A percentile compares a stretch with the other conserved stretches of the same genome.
phyloP scores from a whole-genome alignment of 2,888 invertebrate genomes.

The Drosophila acutilabella region DNA sequence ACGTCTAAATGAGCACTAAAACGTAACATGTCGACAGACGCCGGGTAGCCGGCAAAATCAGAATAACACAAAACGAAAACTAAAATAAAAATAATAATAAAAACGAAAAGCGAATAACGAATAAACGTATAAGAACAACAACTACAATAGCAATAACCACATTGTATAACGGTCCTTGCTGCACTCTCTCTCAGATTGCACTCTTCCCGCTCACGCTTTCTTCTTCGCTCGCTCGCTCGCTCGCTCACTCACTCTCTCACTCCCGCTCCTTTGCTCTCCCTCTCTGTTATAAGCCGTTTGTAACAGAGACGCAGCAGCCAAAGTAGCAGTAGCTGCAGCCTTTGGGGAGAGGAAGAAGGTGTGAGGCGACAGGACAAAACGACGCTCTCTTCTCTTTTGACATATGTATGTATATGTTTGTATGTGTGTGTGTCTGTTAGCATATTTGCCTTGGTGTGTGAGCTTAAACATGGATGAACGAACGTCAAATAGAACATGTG shows the following conservation, averaged over 20 bases:
- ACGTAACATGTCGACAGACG: constrained; percentile 59
- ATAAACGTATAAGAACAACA: constrained; percentile 5
- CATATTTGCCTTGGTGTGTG: constrained; percentile 27
- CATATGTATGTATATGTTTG: constrained; percentile 1
- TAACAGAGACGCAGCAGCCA: constrained; percentile 72
- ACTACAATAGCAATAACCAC: constrained; percentile 11
- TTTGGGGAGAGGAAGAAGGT: neutral
- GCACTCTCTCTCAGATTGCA: constrained; percentile 27
- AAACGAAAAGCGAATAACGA: constrained; percentile 11
- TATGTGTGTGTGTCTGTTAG: constrained; percentile 29
- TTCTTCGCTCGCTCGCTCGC: constrained; percentile 6
- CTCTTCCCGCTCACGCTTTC: constrained; percentile 15
- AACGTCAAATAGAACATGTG: constrained; percentile 78
- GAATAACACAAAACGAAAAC: neutral
- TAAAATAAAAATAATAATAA: constrained; percentile 16
- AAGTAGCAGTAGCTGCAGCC: constrained; percentile 36
- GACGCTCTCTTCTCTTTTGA: constrained; percentile 17
- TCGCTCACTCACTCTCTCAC: constrained; percentile 10
- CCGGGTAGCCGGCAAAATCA: constrained; percentile 62
- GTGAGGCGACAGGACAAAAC: constrained; percentile 27
- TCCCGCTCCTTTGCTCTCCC: constrained; percentile 18
- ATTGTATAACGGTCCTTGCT: constrained; percentile 44
- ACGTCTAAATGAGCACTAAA: constrained; percentile 81
- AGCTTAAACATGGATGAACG: constrained; percentile 69
- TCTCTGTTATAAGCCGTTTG: constrained; percentile 47